A percentile compares a stretch with the other conserved stretches of the same genome.
phyloP scores from a whole-genome alignment of 2,797 vertebrate species.

The Muraenolepis orangiensis region DNA sequence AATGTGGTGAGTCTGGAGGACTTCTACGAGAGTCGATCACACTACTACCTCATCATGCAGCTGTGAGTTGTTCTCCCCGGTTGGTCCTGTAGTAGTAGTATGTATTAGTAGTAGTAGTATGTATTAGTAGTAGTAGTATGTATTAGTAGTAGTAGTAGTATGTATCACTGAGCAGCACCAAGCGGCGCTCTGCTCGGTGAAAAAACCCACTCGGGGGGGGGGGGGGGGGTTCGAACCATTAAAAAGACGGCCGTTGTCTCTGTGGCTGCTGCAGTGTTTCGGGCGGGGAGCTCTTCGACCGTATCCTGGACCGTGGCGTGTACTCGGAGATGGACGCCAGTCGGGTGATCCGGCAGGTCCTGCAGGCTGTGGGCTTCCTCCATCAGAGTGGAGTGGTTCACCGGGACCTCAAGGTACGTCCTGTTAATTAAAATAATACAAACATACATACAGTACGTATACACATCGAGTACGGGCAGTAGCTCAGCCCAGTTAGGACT shows the following conservation, averaged over 20 bases:
- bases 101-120: too few relatives aligned
- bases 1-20: constrained; percentile 94
- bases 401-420: constrained; percentile 87
- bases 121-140: too few relatives aligned
- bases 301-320: constrained; percentile 93
- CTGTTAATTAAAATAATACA: too few relatives aligned
- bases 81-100: neutral
- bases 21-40: constrained; percentile 90
- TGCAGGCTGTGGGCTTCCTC: constrained; percentile 89
- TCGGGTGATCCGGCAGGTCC: constrained; percentile 89
- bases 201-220: neutral
- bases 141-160: too few relatives aligned
- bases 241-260: neutral
- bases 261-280: constrained; percentile 78
- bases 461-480: too few relatives aligned
- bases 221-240: too few relatives aligned
- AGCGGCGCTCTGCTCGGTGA: neutral
- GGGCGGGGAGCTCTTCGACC: constrained; percentile 96
- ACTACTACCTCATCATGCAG: constrained; percentile 96
- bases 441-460: too few relatives aligned
- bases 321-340: constrained; percentile 97
- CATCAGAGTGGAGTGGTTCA: constrained; percentile 91
- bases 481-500: too few relatives aligned
- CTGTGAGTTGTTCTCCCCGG: constrained; percentile 80
- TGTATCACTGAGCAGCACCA: too few relatives aligned